phyloP scores from a whole-genome alignment of 2,113 vertebrate species.

The Mormyrus lacerda region DNA sequence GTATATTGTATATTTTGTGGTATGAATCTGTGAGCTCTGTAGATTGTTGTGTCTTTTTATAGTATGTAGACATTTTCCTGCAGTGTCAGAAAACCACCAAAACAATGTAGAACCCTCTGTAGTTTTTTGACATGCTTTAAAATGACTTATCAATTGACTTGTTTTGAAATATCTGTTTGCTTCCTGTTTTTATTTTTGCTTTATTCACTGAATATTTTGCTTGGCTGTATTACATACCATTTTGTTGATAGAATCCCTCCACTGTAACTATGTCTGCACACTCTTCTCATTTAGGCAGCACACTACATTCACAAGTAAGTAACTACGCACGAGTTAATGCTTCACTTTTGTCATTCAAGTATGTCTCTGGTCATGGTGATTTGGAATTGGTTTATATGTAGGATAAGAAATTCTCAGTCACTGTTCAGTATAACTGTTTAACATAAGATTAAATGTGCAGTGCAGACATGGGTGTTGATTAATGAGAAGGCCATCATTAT shows the following conservation, averaged over 20 bases:
- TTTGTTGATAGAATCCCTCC: background rate
- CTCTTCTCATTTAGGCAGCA: background rate
- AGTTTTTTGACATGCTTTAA: conserved; percentile 32
- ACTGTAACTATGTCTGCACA: background rate
- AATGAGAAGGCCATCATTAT: background rate
- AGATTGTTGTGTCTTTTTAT: conserved; percentile 55
- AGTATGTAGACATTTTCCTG: conserved; percentile 55
- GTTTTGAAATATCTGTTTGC: background rate
- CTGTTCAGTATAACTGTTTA: background rate
- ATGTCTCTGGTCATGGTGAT: background rate
- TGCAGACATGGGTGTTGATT: background rate
- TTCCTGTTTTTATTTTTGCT: background rate
- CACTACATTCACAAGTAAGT: background rate
- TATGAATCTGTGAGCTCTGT: conserved; percentile 59
- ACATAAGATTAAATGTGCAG: background rate
- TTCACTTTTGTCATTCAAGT: background rate
- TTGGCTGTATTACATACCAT: background rate
- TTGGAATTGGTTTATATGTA: background rate
- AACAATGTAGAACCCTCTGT: conserved; percentile 37
- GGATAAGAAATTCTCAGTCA: background rate
- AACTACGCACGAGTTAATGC: background rate
- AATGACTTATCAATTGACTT: background rate
- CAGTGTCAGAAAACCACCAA: conserved; percentile 44
- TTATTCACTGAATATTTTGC: background rate
- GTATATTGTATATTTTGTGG: conserved; percentile 68